A percentile compares a stretch with the other conserved stretches of the same genome.
Conservation (phyloP, 2,888 invertebrate genomes). For the Cryptus viduatorius region DNA sequence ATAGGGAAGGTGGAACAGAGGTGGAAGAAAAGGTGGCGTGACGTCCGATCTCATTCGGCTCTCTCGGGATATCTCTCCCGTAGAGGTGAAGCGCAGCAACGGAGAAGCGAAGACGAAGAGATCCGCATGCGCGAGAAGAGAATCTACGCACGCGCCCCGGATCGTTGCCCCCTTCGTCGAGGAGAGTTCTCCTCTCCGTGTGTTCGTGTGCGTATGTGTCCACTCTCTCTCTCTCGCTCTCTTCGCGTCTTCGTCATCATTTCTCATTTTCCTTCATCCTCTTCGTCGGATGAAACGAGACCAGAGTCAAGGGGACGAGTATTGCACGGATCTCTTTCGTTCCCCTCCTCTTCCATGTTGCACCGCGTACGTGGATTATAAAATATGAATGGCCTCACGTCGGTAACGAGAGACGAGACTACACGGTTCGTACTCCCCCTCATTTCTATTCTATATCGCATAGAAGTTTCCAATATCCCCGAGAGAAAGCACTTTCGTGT, state of each 20-base stretch:
- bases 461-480: slow-evolving; percentile 55
- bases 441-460: slow-evolving; percentile 7
- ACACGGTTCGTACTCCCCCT: slow-evolving; percentile 12
- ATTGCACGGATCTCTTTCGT: slow-evolving; percentile 1
- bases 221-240: neutral
- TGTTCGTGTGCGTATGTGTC: neutral
- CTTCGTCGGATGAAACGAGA: slow-evolving; percentile 14
- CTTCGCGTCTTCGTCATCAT: neutral
- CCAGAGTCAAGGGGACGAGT: slow-evolving; percentile 40
- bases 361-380: slow-evolving; percentile 33
- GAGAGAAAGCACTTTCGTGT: slow-evolving; percentile 29
- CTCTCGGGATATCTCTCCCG: neutral
- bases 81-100: slow-evolving; percentile 14
- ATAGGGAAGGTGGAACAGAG: neutral
- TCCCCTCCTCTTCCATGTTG: neutral
- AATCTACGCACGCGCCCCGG: slow-evolving; percentile 53
- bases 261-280: slow-evolving; percentile 22
- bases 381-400: slow-evolving; percentile 40
- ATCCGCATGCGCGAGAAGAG: slow-evolving; percentile 54
- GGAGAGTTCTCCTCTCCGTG: neutral
- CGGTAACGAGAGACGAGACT: slow-evolving; percentile 17
- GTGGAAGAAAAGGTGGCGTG: slow-evolving; percentile 45
- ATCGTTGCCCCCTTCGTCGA: slow-evolving; percentile 45
- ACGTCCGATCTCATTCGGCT: slow-evolving; percentile 29
- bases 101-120: slow-evolving; percentile 15